Base-by-base conservation (phyloP, 2,888 invertebrate species). In the Cecidostiba fungosa region DNA sequence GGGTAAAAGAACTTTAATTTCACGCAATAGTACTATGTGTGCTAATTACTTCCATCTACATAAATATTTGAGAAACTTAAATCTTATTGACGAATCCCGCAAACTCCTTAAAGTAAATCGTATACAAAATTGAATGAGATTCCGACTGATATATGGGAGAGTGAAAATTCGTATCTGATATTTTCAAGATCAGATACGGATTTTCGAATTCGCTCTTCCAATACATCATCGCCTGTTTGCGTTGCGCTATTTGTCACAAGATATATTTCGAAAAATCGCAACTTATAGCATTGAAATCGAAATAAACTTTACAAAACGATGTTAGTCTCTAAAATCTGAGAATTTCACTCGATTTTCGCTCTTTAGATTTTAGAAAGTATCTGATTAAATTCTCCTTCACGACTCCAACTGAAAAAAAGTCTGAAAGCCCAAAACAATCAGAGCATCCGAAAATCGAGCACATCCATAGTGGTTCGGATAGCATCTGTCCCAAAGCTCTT, bases 401-500 rank as follows among this genome's bases (percentile, higher is more conserved):
- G 39, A 6, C 39, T 39, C 10, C 43, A 43, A 39, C 10, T 8
- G 8, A 39, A 8, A 39, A 39, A 39, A 39, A 39, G 8, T 47
- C 16, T 10, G 10, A 47, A 50, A 50, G 5, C 19, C 50, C 16
- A 54, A 54, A 54, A n/a, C 19, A n/a, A 59, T 59, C n/a, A n/a
- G 23, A 23, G 36, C 36, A 43, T 19, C 69, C 16, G 29, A 69
- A 69, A 70, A 70, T 70, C 70, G 29, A n/a, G 19, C 10, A 70
- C 12, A 70, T 70, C 29, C 32, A 72, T 72, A 36, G 66, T 10
- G 12, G n/a, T 26, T n/a, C 54, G 39, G 72, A 72, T 72, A 39
- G 72, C 36, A 72, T 39, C 72, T 39, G 72, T 39, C 12, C 66
- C 39, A 39, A 39, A 39, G 39, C 23, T 19, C n/a, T 54, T 6